Evolutionary conservation across 2,888 invertebrate species (phyloP).

Genomic region (Smittia aterrima): DNA sequence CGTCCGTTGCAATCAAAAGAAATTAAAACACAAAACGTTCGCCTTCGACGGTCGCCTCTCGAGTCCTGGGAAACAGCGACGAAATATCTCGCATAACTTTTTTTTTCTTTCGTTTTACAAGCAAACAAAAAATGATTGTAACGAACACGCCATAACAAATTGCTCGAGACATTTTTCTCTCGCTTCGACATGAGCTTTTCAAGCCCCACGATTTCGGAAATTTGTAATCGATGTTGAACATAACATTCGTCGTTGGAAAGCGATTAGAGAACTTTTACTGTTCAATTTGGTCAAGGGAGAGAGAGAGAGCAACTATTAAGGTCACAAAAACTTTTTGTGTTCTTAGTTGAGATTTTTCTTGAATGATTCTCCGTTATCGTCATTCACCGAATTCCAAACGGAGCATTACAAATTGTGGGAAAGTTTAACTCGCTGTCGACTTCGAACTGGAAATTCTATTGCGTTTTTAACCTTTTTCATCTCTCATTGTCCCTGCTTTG

Average conservation of each 20-base stretch:
- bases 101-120: background rate
- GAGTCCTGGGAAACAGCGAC: constrained; percentile 23
- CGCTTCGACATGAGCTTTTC: background rate
- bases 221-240: constrained; percentile 18
- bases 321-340: background rate
- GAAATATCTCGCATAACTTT: constrained; percentile 24
- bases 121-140: constrained; percentile 27
- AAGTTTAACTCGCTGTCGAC: background rate
- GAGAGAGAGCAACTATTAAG: background rate
- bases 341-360: background rate
- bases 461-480: constrained; percentile 20
- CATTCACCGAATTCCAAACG: constrained; percentile 28
- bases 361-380: constrained; percentile 26
- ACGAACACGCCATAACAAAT: constrained; percentile 33
- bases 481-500: background rate
- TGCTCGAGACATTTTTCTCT: constrained; percentile 6
- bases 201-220: background rate
- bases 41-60: background rate
- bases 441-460: background rate
- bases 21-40: constrained; percentile 15
- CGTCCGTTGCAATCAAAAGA: background rate
- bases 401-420: constrained; percentile 32
- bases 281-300: background rate
- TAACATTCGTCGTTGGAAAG: background rate
- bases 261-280: background rate